Evolutionary conservation across 2,113 vertebrate species (phyloP).

Genomic region (Astur gentilis): DNA sequence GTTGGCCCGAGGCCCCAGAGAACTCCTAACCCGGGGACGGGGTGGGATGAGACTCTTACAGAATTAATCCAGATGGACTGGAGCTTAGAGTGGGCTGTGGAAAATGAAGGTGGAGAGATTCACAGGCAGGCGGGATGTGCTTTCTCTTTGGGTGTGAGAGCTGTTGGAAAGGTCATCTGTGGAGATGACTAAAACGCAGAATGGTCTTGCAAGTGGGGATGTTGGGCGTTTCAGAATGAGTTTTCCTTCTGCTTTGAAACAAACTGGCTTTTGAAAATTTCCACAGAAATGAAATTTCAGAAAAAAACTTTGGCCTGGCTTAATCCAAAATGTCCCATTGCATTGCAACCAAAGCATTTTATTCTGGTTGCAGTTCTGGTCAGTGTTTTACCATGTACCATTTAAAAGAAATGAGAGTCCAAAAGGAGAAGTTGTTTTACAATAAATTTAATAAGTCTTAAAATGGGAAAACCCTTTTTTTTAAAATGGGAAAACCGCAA

Average conservation of each 20-base stretch:
- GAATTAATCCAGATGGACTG: not conserved
- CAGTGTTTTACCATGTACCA: not conserved
- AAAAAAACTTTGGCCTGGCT: not conserved
- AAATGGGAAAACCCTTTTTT: not conserved
- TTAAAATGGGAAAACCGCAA: not conserved
- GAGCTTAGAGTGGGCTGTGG: not conserved
- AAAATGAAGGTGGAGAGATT: not conserved
- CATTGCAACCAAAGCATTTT: not conserved
- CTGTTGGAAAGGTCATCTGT: not conserved
- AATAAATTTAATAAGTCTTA: not conserved
- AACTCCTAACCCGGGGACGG: not conserved
- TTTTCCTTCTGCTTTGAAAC: not conserved
- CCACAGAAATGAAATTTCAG: not conserved
- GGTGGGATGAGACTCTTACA: not conserved
- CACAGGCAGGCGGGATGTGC: not conserved
- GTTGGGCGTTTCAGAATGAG: not conserved
- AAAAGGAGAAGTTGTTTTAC: not conserved
- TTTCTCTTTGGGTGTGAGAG: not conserved
- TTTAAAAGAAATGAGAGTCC: not conserved
- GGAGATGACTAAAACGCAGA: not conserved
- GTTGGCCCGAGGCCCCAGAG: not conserved
- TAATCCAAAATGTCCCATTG: not conserved
- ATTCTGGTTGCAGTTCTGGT: not conserved
- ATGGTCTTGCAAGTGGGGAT: not conserved
- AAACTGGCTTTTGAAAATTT: not conserved